phyloP scores from a whole-genome alignment of 23 tunicate species.

The Trididemnum clinides region DNA sequence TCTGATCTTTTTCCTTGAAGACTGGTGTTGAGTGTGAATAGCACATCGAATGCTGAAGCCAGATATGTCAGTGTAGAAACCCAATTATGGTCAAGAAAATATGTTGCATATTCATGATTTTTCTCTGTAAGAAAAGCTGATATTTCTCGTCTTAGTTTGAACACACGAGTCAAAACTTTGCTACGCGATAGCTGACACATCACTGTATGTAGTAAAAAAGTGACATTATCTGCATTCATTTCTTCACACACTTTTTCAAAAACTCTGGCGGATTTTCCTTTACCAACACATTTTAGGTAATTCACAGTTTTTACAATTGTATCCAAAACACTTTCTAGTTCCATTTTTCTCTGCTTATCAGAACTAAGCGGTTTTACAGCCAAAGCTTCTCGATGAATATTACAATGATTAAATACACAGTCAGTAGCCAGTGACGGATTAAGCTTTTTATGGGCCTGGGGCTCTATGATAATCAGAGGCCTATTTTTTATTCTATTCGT shows the following conservation, averaged over 20 bases:
- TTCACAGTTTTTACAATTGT: conserved; percentile 45
- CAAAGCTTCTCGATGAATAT: conserved; percentile 52
- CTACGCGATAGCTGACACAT: conserved; percentile 10
- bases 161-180: conserved; percentile 23
- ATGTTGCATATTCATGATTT: conserved; percentile 40
- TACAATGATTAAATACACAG: conserved; percentile 23
- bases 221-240: conserved; percentile 3
- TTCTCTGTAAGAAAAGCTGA: conserved; percentile 42
- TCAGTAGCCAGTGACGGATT: conserved; percentile 20
- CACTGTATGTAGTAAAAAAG: conserved; percentile 28
- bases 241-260: conserved; percentile 18
- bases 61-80: conserved; percentile 49
- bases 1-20: conserved; percentile 56
- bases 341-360: conserved; percentile 50
- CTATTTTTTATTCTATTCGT: no score
- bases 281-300: conserved; percentile 59
- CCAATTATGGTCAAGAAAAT: conserved; percentile 43
- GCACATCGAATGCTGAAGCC: conserved; percentile 56
- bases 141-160: conserved; percentile 28
- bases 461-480: no score
- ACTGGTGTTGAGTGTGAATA: conserved; percentile 50
- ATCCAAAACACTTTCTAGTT: conserved; percentile 52
- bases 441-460: no score
- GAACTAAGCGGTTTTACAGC: conserved; percentile 51
- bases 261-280: conserved; percentile 9